Base-by-base conservation (phyloP, 2,888 invertebrate genomes). In the Epirrhoe tristata region DNA sequence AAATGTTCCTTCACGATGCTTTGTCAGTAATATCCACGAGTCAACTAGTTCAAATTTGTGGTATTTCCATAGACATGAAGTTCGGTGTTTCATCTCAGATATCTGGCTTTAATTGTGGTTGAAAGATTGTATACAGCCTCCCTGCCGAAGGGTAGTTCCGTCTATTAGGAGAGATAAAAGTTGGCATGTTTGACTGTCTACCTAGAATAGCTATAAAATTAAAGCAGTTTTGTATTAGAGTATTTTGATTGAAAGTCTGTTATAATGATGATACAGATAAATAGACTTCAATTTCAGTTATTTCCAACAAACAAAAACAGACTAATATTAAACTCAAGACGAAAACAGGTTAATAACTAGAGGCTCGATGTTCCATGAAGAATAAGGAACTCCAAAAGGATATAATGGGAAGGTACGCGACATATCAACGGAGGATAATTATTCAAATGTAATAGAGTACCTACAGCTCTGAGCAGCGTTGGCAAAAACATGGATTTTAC, bases 361-460 rank as follows among this genome's bases (percentile, higher is more conserved):
- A 58, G 59, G 68, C 66, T 62, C 62, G 69, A 65, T 66, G 69
- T 50, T 72, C 70, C 71, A 56, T 75, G 70, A 77, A 77, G 77
- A 74, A 75, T 75, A 74, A 54, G 53, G 61, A 73, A 69, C 71
- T 70, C 67, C 67, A 62, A 68, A 68, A 70, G 64, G 65, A 69
- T 64, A 62, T 79, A 74, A 51, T 80, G 74, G 75, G 71, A 65
- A 71, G 61, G 53, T 72, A 77, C 68, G 85, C 82, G 84, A 87
- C 88, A 86, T 88, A 88, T 88, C 89, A 89, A 80, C 86, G 75
- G 81, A 78, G 86, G 83, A 89, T 89, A 89, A 89, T 89, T 89
- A 89, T 89, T 89, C 89, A 89, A 89, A 89, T 89, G 87, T 89
- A 81, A 89, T 86, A 86, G 88, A 87, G 87, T 81, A 80, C n/a